A percentile compares a stretch with the other conserved stretches of the same genome.
Evolutionary conservation across 2,888 invertebrate genomes (phyloP).

Genomic region (Auanema sp.): DNA sequence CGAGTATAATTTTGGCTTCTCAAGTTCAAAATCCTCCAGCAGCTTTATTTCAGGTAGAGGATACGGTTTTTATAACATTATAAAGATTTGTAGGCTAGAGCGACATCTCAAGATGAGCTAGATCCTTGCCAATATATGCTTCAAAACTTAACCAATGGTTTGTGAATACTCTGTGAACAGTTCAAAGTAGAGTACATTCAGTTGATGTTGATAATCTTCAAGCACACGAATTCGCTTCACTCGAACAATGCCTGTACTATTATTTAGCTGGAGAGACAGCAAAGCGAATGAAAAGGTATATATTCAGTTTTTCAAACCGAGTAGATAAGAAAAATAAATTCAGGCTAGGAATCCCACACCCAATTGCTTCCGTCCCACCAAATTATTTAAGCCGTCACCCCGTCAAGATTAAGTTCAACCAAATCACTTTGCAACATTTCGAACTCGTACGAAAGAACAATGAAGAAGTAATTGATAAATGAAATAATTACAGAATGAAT

Average conservation of each 20-base stretch:
- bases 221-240: conserved; percentile 56
- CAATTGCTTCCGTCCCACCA: conserved; percentile 62
- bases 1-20: too few relatives aligned
- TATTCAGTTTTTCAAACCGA: background rate
- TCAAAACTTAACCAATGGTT: conserved; percentile 38
- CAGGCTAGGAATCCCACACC: conserved; percentile 51
- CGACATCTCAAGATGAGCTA: conserved; percentile 43
- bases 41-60: conserved; percentile 38
- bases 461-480: background rate
- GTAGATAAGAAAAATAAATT: background rate
- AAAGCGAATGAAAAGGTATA: conserved; percentile 33
- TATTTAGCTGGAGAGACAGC: conserved; percentile 57
- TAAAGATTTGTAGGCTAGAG: conserved; percentile 33
- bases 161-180: background rate
- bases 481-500: conserved; percentile 55
- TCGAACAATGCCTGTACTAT: conserved; percentile 63
- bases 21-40: conserved; percentile 29
- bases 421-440: conserved; percentile 62
- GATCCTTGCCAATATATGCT: conserved; percentile 52
- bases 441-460: conserved; percentile 47
- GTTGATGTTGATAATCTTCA: conserved; percentile 20
- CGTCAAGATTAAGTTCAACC: conserved; percentile 52
- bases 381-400: conserved; percentile 46
- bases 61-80: too few relatives aligned
- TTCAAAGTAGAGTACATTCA: background rate